A percentile compares a stretch with the other conserved stretches of the same genome.
These are phyloP conservation scores for Delia radicum DNA, from an alignment of 1,140 invertebrate genomes.

Conservation along the genomic window DNA sequence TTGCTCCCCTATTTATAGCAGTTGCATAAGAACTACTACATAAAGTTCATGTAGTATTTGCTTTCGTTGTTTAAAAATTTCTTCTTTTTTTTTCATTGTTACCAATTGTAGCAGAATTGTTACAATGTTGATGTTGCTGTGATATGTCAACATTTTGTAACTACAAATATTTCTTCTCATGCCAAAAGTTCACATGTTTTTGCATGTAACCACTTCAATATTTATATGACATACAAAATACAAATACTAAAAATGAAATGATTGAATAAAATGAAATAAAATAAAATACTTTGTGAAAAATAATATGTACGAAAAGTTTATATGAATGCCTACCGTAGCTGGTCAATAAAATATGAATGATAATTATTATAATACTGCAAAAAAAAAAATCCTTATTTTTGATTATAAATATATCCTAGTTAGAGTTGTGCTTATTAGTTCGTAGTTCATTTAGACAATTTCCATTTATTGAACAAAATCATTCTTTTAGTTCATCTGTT, in stretches of 20 bases:
- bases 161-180: constrained; percentile 21
- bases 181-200: constrained; percentile 23
- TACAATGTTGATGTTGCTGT: not conserved
- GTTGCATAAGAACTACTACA: not conserved
- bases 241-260: constrained; percentile 16
- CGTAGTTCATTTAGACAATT: no score
- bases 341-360: no score
- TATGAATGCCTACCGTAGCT: no score
- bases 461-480: no score
- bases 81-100: not conserved
- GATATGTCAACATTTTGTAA: constrained; percentile 22
- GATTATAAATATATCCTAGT: no score
- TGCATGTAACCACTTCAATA: constrained; percentile 19
- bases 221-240: not conserved
- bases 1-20: not conserved
- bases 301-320: no score
- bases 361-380: no score
- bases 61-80: not conserved
- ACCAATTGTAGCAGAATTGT: not conserved
- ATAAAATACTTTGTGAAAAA: no score
- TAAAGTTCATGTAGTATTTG: not conserved
- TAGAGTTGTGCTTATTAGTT: no score
- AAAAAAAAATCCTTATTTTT: no score
- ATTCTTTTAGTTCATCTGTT: no score
- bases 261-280: constrained; percentile 11